Evolutionary conservation across 2,113 vertebrate species (phyloP).

Genomic region (Oryzias curvinotus): DNA sequence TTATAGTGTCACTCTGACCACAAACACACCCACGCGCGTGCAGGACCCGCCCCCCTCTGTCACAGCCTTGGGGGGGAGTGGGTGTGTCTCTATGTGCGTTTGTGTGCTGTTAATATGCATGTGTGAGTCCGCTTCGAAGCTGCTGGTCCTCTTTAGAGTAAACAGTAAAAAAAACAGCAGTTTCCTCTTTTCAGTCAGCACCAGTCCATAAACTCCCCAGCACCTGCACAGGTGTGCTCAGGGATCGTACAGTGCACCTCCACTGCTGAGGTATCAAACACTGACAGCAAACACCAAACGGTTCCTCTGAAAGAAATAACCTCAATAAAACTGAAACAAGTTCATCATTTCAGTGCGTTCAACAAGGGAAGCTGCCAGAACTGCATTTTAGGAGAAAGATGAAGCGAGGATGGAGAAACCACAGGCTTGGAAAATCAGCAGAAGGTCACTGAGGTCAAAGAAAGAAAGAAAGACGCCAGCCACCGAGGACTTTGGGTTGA

Average conservation of each 20-base stretch:
- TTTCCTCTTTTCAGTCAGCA: conserved; percentile 34
- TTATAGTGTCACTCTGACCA: conserved; percentile 73
- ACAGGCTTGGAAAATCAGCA: conserved; percentile 28
- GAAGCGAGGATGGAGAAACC: conserved; percentile 46
- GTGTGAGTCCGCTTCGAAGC: conserved; percentile 21
- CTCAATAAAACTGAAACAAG: conserved; percentile 47
- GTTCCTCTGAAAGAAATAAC: conserved; percentile 35
- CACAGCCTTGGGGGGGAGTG: conserved; percentile 19
- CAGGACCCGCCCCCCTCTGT: conserved; percentile 49
- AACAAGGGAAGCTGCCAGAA: conserved; percentile 32
- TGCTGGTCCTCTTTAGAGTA: conserved; percentile 34
- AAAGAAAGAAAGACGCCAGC: conserved; percentile 18
- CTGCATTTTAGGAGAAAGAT: conserved; percentile 67
- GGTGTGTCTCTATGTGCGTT: conserved; percentile 1
- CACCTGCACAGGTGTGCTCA: background rate
- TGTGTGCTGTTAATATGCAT: conserved; percentile 4
- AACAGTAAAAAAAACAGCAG: conserved; percentile 30
- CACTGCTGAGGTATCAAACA: background rate
- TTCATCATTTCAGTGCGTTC: conserved; percentile 56
- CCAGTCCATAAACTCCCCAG: conserved; percentile 25
- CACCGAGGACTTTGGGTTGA: conserved; percentile 43
- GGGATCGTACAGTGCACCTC: background rate
- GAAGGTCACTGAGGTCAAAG: background rate
- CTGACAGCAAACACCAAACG: conserved; percentile 19
- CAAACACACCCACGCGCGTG: conserved; percentile 57